Conservation (phyloP, 2,797 vertebrate genomes). For the Podarcis lilfordi region DNA sequence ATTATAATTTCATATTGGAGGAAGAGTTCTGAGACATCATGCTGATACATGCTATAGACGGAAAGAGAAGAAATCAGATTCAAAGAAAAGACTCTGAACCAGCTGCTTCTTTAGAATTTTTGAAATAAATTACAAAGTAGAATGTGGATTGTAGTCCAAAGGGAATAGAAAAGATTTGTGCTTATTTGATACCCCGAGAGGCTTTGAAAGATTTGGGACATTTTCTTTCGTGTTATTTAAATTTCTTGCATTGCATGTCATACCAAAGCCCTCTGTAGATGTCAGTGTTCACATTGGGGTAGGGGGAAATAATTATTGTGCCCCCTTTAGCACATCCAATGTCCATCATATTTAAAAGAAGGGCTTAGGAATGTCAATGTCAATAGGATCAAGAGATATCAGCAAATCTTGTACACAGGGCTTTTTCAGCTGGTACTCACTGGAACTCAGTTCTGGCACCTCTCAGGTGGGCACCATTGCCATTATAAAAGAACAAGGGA, state of each 20-base stretch:
- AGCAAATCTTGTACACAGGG: neutral
- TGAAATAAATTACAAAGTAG: neutral
- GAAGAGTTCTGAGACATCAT: constrained; percentile 7
- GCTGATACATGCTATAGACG: neutral
- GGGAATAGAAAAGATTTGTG: neutral
- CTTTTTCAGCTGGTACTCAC: no score
- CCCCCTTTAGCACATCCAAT: neutral
- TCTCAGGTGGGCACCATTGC: no score
- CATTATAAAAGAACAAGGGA: no score
- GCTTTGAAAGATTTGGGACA: neutral
- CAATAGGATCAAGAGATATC: neutral
- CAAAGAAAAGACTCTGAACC: constrained; percentile 7
- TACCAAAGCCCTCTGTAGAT: neutral
- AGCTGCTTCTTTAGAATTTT: constrained; percentile 4
- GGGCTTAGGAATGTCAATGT: neutral
- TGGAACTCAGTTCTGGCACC: no score
- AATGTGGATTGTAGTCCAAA: constrained; percentile 18
- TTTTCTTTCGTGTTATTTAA: constrained; percentile 35
- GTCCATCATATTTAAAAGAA: neutral
- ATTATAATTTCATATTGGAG: constrained; percentile 41
- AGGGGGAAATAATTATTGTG: neutral
- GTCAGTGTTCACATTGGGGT: neutral
- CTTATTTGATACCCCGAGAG: constrained; percentile 17
- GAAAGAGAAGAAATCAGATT: constrained; percentile 25
- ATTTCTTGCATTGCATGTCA: neutral